Percentiles rank a stretch among this genome's conserved stretches.
Evolutionary conservation across 2,113 vertebrate species (phyloP).

Genomic region (Alces alces): DNA sequence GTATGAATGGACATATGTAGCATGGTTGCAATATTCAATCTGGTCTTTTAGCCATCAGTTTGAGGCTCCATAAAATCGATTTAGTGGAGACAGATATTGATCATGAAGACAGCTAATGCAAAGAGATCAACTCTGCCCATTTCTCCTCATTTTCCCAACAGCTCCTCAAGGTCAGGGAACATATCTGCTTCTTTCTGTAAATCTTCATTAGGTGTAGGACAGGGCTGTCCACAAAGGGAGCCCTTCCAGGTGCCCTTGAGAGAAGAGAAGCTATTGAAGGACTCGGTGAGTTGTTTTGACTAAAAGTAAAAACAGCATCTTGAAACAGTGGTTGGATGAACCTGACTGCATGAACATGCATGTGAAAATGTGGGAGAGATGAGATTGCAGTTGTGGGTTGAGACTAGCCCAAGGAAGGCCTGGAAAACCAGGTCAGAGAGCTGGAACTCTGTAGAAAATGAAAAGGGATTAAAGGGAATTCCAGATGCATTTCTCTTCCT

Average conservation of each 20-base stretch:
- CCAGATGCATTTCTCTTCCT: background rate
- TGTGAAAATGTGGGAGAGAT: background rate
- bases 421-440: background rate
- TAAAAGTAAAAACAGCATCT: background rate
- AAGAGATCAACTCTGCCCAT: constrained; percentile 17
- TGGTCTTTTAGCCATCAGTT: background rate
- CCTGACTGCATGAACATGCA: background rate
- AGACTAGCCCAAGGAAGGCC: background rate
- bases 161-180: constrained; percentile 44
- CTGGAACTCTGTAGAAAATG: background rate
- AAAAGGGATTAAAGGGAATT: background rate
- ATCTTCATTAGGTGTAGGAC: constrained; percentile 38
- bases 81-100: constrained; percentile 20
- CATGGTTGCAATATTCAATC: background rate
- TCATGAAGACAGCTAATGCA: constrained; percentile 17
- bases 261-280: background rate
- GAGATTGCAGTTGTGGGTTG: background rate
- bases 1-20: background rate
- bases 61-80: background rate
- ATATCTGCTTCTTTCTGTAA: constrained; percentile 24
- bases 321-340: background rate
- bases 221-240: background rate
- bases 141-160: constrained; percentile 27
- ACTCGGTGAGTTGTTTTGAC: background rate
- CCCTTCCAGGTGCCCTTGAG: background rate